Evolutionary conservation across 2,797 vertebrate species (phyloP).

Genomic region (Manis pentadactyla): DNA sequence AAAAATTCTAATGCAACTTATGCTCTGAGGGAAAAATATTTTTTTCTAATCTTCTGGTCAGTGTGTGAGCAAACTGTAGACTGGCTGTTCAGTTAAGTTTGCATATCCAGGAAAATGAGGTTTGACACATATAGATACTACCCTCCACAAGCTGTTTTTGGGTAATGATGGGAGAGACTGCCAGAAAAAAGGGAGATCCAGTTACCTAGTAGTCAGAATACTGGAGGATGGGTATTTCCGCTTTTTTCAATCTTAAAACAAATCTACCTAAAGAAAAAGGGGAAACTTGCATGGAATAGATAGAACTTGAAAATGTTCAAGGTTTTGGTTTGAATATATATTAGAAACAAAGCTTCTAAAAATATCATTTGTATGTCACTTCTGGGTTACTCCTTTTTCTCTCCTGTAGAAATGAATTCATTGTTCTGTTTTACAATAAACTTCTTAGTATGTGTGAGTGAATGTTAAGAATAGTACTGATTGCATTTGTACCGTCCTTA

Average conservation of each 20-base stretch:
- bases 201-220: not conserved
- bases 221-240: not conserved
- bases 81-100: not conserved
- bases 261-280: conserved; percentile 1
- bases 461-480: not conserved
- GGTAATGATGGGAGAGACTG: not conserved
- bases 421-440: not conserved
- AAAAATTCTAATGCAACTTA: not conserved
- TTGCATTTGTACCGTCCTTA: conserved; percentile 78
- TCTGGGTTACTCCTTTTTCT: not conserved
- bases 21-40: not conserved
- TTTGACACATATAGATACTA: not conserved
- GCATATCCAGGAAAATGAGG: not conserved
- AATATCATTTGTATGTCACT: not conserved
- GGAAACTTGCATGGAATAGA: not conserved
- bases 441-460: not conserved
- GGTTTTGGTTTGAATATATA: not conserved
- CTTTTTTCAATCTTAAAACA: not conserved
- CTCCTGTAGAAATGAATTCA: not conserved
- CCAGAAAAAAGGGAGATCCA: not conserved
- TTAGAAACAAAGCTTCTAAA: conserved; percentile 8
- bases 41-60: conserved; percentile 13
- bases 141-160: not conserved
- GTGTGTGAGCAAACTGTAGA: not conserved
- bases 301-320: not conserved